Percentiles rank a stretch among this genome's conserved stretches.
These are phyloP conservation scores for Erythrocercus mccallii DNA, from an alignment of 2,113 vertebrate species.

Conservation along the genomic window DNA sequence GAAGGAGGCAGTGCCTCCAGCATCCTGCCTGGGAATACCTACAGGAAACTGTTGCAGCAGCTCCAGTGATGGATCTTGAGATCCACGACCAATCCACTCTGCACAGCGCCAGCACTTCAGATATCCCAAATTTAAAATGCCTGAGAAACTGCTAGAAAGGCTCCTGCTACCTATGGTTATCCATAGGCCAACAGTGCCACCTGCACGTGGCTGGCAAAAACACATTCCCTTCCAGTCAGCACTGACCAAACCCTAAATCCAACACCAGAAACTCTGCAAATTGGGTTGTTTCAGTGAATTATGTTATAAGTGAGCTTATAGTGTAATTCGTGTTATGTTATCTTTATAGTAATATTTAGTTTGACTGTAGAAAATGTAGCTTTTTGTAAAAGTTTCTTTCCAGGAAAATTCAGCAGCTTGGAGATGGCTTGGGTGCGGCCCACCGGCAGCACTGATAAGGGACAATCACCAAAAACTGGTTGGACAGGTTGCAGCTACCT, in stretches of 20 bases:
- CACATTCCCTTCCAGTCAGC: neutral
- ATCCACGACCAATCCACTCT: neutral
- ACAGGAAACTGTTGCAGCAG: neutral
- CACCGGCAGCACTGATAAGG: too few species aligned
- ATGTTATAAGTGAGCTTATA: too few species aligned
- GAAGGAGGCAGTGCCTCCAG: neutral
- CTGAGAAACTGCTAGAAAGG: constrained; percentile 36
- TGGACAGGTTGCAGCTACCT: too few species aligned
- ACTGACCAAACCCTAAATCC: neutral
- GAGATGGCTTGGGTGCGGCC: too few species aligned
- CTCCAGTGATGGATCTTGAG: neutral
- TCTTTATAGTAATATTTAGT: too few species aligned
- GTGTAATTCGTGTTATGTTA: too few species aligned
- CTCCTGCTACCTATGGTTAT: neutral
- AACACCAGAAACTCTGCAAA: neutral
- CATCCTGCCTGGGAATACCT: neutral
- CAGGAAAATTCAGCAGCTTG: too few species aligned
- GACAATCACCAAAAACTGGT: too few species aligned
- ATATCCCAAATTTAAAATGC: neutral
- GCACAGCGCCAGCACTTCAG: neutral
- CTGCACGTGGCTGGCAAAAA: neutral
- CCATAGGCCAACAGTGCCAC: constrained; percentile 29
- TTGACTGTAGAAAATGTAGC: too few species aligned
- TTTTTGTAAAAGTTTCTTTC: too few species aligned
- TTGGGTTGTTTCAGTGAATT: accelerated